Percentiles rank a stretch among this genome's conserved stretches.
Evolutionary conservation across 2,888 invertebrate genomes (phyloP).

Genomic region (Glyphotaelius pellucidus): DNA sequence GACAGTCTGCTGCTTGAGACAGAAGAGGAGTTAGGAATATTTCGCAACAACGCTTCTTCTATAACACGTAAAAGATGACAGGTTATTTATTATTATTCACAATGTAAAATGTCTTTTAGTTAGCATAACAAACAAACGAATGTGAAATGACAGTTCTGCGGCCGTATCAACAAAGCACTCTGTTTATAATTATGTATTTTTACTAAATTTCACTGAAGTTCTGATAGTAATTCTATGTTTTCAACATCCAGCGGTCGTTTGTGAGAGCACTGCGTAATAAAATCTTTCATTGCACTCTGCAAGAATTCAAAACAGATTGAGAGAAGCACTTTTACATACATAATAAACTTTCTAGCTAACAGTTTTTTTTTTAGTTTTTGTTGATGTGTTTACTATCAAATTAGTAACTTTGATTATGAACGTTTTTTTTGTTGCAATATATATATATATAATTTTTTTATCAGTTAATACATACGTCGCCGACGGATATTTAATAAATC

Average conservation of each 20-base stretch:
- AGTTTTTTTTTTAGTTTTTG: conserved; percentile 47
- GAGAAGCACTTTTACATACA: conserved; percentile 67
- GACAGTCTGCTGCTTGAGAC: background rate
- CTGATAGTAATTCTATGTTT: background rate
- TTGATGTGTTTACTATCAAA: conserved; percentile 42
- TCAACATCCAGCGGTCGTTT: background rate
- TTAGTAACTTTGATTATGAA: conserved; percentile 48
- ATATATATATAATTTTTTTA: conserved; percentile 44
- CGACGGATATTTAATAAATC: conserved; percentile 47
- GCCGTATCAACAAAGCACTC: conserved; percentile 26
- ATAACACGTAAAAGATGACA: background rate
- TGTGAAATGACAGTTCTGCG: conserved; percentile 29
- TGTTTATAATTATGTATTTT: conserved; percentile 40
- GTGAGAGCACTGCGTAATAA: conserved; percentile 29
- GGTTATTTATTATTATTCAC: conserved; percentile 9
- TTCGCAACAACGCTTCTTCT: background rate
- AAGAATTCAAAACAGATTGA: conserved; percentile 67
- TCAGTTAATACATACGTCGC: conserved; percentile 46
- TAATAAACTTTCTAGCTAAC: conserved; percentile 37
- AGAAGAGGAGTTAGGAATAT: background rate
- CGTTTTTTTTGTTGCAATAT: conserved; percentile 48
- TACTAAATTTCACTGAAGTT: conserved; percentile 44
- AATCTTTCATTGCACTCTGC: conserved; percentile 34
- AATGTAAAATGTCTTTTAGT: conserved; percentile 15
- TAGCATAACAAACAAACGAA: conserved; percentile 8